phyloP scores from a whole-genome alignment of 2,888 invertebrate genomes.

The Polylopha cassiicola region DNA sequence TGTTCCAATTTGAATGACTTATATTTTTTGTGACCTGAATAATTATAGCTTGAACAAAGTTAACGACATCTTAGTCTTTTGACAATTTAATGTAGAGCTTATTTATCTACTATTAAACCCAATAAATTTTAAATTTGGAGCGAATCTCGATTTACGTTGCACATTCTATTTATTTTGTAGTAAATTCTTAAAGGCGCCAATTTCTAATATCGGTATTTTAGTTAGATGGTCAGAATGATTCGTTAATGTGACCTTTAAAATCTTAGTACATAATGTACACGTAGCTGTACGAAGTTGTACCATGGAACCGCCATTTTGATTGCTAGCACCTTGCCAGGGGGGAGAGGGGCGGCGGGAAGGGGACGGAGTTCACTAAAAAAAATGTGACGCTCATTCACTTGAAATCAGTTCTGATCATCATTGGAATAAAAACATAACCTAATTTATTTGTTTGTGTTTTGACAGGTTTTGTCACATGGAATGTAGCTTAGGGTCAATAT shows the following conservation, averaged over 20 bases:
- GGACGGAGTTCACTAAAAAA: constrained; percentile 54
- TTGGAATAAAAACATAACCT: constrained; percentile 44
- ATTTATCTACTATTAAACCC: too few relatives aligned
- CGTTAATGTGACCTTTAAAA: constrained; percentile 37
- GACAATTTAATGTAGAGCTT: too few relatives aligned
- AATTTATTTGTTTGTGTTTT: constrained; percentile 43
- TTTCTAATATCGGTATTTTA: constrained; percentile 5
- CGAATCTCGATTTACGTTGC: constrained; percentile 23
- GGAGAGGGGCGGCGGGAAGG: constrained; percentile 47
- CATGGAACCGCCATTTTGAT: constrained; percentile 73
- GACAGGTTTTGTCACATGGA: constrained; percentile 55
- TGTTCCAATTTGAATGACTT: constrained; percentile 14
- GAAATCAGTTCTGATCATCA: constrained; percentile 42
- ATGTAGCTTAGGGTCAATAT: constrained; percentile 49
- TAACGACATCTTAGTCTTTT: too few relatives aligned
- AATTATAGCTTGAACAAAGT: too few relatives aligned
- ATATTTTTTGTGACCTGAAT: constrained; percentile 3
- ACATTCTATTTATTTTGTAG: constrained; percentile 17
- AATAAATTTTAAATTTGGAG: constrained; percentile 24
- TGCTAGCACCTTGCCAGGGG: constrained; percentile 64
- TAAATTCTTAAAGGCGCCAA: constrained; percentile 10
- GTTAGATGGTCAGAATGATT: constrained; percentile 20
- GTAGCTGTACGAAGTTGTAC: constrained; percentile 54
- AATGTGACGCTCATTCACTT: constrained; percentile 55
- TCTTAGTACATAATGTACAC: constrained; percentile 49